phyloP scores from a whole-genome alignment of 2,888 invertebrate genomes.

The Polydrusus tereticollis region DNA sequence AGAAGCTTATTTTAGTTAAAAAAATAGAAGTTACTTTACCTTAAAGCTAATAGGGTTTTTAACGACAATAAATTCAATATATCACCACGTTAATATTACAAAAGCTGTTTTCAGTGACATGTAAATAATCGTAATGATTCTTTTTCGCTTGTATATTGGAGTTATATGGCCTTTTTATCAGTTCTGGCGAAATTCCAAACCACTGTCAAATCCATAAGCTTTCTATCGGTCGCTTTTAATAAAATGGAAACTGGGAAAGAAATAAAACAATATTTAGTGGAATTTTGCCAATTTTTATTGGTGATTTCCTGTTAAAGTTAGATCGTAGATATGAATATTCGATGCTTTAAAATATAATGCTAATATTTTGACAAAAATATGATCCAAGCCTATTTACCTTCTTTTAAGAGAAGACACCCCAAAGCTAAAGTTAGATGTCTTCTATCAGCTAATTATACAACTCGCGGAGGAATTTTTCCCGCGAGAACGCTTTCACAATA shows the following conservation, averaged over 20 bases:
- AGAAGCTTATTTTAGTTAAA: too few species aligned
- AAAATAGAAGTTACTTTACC: neutral
- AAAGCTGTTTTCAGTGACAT: neutral
- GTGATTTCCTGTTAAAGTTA: neutral
- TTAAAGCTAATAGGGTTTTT: neutral
- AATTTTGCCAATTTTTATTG: too few species aligned
- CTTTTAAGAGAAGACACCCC: too few species aligned
- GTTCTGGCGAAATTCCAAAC: slow-evolving; percentile 27
- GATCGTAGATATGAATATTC: neutral
- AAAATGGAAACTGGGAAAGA: slow-evolving; percentile 11
- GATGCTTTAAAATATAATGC: neutral
- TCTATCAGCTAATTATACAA: too few species aligned
- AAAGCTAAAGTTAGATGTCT: too few species aligned
- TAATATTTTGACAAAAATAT: too few species aligned
- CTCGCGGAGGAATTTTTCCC: too few species aligned
- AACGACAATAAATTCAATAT: neutral
- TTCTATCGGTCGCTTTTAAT: slow-evolving; percentile 3
- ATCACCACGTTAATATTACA: neutral
- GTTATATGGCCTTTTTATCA: slow-evolving; percentile 22
- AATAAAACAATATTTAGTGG: neutral
- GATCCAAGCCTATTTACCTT: too few species aligned
- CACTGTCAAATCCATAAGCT: slow-evolving; percentile 10
- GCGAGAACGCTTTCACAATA: too few species aligned
- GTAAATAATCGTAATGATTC: neutral
- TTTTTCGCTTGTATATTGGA: slow-evolving; percentile 14